Evolutionary conservation across 2,797 vertebrate genomes (phyloP), one percentile per base, ranked within the genome.

Genomic region (Sebastes melanostomus): DNA sequence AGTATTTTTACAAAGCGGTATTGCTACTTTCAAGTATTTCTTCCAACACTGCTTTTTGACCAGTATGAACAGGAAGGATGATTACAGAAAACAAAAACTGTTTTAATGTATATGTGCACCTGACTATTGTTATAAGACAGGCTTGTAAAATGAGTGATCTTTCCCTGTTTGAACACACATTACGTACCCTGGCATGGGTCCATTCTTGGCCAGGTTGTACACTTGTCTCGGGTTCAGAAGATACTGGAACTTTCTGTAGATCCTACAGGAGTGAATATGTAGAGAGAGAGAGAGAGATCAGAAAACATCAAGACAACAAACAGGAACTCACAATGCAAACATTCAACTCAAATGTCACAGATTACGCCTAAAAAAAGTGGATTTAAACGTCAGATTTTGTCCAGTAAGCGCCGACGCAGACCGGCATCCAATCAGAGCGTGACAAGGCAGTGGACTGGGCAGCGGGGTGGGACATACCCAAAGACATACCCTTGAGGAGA

Each of bases 191-290:
- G 97, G 96, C 97, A 98, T 97, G 62, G 97, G 97, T 88, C 97
- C 97, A 71, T 96, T 97, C 93, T 96, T 97, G 93, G 96, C 95
- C 95, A 98, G 96, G 93, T 96, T 98, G 93, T 99, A 98, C 87
- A 98, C 97, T 90, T 98, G 98, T 91, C 97, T 96, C 72, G 97
- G 98, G 95, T 99, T 98, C 93, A 98, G 94, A 76, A 98, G 96
- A 88, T 98, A 98, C 89, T 98, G 97, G 93, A 98, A 98, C 94
- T 98, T 98, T 89, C 96, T 96, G 91, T 96, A 97, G 93, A 98
- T 99, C 94, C 97, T 98, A 75, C 66, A 82, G 18, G 60, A 62
- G 50, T 1, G 32, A 78, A 75, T 14, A 82, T 2, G 29, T 4
- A 72, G 6, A 74, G 36, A 13, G 34, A 32, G 32, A 34, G 34